Evolutionary conservation across 2,113 vertebrate genomes (phyloP).

Genomic region (Apteryx mantelli): DNA sequence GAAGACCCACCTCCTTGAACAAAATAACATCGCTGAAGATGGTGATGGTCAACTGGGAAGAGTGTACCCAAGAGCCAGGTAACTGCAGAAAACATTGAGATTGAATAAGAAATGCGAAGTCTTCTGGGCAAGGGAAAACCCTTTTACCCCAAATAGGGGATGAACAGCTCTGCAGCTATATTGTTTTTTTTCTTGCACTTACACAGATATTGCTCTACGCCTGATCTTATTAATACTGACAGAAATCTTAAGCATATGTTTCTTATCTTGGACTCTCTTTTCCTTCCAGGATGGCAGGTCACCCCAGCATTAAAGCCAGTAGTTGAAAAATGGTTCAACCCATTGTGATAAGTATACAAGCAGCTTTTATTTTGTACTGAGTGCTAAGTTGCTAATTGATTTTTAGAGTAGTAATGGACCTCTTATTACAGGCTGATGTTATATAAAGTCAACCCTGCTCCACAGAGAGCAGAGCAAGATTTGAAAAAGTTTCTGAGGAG

Average conservation of each 20-base stretch:
- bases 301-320: background rate
- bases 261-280: background rate
- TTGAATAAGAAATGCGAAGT: background rate
- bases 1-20: background rate
- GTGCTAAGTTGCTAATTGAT: conserved; percentile 6
- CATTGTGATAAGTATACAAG: background rate
- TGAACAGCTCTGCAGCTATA: background rate
- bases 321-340: conserved; percentile 7
- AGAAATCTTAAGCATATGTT: background rate
- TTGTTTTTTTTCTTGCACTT: background rate
- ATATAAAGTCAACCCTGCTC: background rate
- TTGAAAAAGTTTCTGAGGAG: background rate
- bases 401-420: conserved; percentile 6
- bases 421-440: background rate
- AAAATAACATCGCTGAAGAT: background rate
- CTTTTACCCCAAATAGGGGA: background rate
- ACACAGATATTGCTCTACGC: background rate
- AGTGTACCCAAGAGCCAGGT: background rate
- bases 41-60: background rate
- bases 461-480: background rate
- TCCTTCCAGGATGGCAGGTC: background rate
- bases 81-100: background rate
- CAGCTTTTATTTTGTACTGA: background rate
- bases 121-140: background rate
- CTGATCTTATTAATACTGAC: conserved; percentile 3